These are phyloP conservation scores for Axinella damicornis DNA, from an alignment of 37 sponge, comb jelly and placozoan species.

Conservation along the genomic window DNA sequence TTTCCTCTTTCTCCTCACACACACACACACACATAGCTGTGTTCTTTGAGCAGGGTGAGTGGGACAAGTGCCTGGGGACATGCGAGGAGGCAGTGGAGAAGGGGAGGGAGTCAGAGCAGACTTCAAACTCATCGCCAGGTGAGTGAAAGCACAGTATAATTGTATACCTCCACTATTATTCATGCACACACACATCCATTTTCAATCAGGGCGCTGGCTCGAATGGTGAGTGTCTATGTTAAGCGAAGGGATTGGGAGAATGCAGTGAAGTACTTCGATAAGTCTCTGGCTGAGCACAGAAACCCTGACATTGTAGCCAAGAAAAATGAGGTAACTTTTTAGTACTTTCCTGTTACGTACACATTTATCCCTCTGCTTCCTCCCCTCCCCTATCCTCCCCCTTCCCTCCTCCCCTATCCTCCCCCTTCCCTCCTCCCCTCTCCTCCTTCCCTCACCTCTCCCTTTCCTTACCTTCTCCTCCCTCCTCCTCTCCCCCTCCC, in stretches of 20 bases:
- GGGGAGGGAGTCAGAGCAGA: conserved; percentile 87
- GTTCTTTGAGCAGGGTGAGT: conserved; percentile 90
- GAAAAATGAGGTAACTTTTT: conserved; percentile 76
- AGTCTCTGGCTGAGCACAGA: conserved; percentile 95
- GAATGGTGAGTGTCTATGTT: conserved; percentile 92
- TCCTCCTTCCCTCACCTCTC: not conserved
- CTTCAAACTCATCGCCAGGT: conserved; percentile 96
- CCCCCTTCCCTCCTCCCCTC: no score
- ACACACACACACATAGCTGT: conserved; percentile 85
- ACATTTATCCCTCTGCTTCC: no score
- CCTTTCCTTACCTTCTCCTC: not conserved
- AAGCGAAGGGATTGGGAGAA: conserved; percentile 79
- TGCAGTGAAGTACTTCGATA: conserved; percentile 91
- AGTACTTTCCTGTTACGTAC: no score
- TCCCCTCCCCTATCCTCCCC: no score
- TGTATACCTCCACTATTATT: no score
- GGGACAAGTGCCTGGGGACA: conserved; percentile 81
- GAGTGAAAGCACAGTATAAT: conserved; percentile 38
- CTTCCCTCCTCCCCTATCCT: no score
- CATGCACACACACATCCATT: not conserved
- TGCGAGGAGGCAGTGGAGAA: conserved; percentile 89
- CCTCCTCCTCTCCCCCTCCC: not conserved
- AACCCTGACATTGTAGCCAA: conserved; percentile 83
- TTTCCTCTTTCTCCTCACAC: no score
- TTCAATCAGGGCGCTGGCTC: conserved; percentile 78